Percentiles rank a stretch among this genome's conserved stretches.
These are phyloP conservation scores for Ditula angustiorana DNA, from an alignment of 2,888 invertebrate genomes.

Conservation along the genomic window DNA sequence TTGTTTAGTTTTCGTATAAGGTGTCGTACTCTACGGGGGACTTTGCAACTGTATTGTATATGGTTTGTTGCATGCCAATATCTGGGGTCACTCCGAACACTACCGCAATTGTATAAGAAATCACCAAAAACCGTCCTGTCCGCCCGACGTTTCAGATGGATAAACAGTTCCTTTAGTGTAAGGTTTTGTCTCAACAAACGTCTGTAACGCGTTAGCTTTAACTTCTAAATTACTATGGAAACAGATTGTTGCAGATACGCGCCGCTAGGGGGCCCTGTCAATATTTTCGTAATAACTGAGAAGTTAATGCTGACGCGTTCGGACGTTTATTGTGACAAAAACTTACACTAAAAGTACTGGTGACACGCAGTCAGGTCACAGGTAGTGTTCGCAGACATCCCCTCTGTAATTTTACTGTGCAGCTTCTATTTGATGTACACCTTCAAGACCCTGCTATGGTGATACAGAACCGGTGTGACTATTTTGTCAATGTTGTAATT, in stretches of 20 bases:
- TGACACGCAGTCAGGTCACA: no score
- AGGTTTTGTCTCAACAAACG: no score
- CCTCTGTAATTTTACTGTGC: slow-evolving; percentile 10
- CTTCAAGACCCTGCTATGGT: background rate
- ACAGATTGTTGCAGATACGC: no score
- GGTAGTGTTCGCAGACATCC: slow-evolving; percentile 19
- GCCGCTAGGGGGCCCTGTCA: no score
- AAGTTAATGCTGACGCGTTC: no score
- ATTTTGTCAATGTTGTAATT: slow-evolving; percentile 3
- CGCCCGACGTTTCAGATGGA: background rate
- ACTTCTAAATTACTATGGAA: no score
- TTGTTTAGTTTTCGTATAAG: slow-evolving; percentile 9
- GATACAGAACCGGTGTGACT: background rate
- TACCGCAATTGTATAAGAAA: background rate
- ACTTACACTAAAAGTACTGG: no score
- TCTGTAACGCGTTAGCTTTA: no score
- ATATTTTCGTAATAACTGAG: no score
- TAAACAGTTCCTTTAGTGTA: no score
- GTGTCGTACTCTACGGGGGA: background rate
- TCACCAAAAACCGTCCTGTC: background rate
- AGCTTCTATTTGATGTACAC: slow-evolving; percentile 9
- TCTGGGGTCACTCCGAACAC: slow-evolving; percentile 21
- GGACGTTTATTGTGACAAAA: no score
- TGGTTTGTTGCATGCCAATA: slow-evolving; percentile 16
- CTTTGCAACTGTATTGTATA: slow-evolving; percentile 1